phyloP scores from a whole-genome alignment of 2,113 vertebrate genomes.

The Mesitornis unicolor region DNA sequence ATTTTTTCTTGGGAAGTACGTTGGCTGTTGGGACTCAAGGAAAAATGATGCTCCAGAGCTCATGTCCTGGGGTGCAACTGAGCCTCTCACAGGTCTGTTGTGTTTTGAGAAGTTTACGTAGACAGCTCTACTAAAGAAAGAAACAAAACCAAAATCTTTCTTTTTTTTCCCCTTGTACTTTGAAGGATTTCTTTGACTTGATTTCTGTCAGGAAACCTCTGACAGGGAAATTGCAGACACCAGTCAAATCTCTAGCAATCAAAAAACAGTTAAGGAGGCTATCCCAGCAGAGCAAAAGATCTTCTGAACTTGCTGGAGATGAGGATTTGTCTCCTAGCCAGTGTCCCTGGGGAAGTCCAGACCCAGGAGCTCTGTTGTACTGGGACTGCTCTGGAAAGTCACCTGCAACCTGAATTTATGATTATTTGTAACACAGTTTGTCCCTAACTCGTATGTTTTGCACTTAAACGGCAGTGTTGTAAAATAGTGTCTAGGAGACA shows the following conservation, averaged over 20 bases:
- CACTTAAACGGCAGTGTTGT: neutral
- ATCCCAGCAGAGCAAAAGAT: neutral
- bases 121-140: neutral
- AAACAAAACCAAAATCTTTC: neutral
- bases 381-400: neutral
- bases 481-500: rapidly evolving
- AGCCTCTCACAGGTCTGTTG: neutral
- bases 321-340: neutral
- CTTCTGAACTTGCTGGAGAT: neutral
- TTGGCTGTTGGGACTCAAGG: neutral
- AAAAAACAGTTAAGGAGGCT: neutral
- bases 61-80: neutral
- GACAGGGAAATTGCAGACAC: neutral
- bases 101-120: neutral
- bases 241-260: neutral
- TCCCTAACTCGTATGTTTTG: neutral
- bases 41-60: neutral
- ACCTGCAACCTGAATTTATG: neutral
- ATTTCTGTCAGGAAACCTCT: neutral
- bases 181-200: neutral
- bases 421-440: neutral
- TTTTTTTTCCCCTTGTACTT: neutral
- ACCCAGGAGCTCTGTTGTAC: neutral
- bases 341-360: neutral
- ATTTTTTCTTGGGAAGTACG: neutral